These are phyloP conservation scores for Phymanthus crucifer DNA, from an alignment of 92 coral and sea anemone genomes.

Conservation along the genomic window DNA sequence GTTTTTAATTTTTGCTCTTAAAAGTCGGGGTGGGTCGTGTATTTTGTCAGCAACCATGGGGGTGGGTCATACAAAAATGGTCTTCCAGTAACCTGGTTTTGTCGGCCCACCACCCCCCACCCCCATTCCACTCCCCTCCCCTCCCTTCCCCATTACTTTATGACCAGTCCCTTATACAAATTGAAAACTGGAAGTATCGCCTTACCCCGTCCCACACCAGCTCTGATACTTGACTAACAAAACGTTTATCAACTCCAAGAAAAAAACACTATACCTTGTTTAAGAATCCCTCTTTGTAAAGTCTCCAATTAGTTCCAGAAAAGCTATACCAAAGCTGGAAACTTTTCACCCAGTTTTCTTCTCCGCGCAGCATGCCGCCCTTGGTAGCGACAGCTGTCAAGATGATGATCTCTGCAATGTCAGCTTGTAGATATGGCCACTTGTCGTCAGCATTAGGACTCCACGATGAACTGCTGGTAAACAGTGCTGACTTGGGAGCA, in stretches of 20 bases:
- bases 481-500: not conserved
- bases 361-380: conserved; percentile 17
- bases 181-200: no score
- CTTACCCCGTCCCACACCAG: no score
- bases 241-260: not conserved
- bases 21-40: no score
- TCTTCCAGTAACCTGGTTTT: no score
- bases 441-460: conserved; percentile 7
- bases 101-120: no score
- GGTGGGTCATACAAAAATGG: no score
- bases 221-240: not conserved
- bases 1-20: no score
- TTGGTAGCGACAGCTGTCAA: conserved; percentile 36
- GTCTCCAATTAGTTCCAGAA: not conserved
- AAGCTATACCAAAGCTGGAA: conserved; percentile 25
- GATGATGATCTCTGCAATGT: not conserved
- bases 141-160: no score
- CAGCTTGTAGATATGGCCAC: conserved; percentile 12
- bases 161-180: no score
- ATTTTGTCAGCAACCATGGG: no score
- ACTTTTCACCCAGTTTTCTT: conserved; percentile 24
- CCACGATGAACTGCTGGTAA: conserved; percentile 5
- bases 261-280: conserved; percentile 9
- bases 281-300: conserved; percentile 12
- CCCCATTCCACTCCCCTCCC: no score